A percentile compares a stretch with the other conserved stretches of the same genome.
These are phyloP conservation scores for Chelon labrosus DNA, from an alignment of 2,797 vertebrate genomes.

Conservation along the genomic window DNA sequence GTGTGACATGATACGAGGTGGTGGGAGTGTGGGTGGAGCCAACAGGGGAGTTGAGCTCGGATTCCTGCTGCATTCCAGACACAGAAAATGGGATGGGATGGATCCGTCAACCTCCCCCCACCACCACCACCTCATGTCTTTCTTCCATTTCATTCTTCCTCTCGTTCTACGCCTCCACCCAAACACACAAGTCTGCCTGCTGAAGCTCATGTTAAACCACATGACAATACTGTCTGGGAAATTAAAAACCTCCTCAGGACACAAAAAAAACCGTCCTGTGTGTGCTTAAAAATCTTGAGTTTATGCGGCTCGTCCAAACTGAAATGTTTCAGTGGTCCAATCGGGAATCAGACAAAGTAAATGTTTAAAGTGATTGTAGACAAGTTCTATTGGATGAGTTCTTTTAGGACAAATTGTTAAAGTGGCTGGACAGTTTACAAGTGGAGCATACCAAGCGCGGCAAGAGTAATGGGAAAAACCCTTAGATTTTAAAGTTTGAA, in stretches of 20 bases:
- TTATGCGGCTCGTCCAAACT: conserved; percentile 25
- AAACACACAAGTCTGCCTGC: conserved; percentile 26
- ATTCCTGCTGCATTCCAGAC: conserved; percentile 79
- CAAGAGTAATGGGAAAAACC: conserved; percentile 22
- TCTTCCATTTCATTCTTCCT: conserved; percentile 41
- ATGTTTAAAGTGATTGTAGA: conserved; percentile 47
- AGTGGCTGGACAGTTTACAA: conserved; percentile 30
- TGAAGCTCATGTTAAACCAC: conserved; percentile 56
- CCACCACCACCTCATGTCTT: conserved; percentile 37
- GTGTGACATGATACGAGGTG: conserved; percentile 49
- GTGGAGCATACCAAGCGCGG: conserved; percentile 1
- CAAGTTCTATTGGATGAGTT: conserved; percentile 14
- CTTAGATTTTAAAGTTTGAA: not conserved
- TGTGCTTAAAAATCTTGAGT: not conserved
- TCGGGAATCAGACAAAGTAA: conserved; percentile 43
- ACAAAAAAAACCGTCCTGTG: conserved; percentile 7
- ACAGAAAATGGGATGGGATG: conserved; percentile 65
- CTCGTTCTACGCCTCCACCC: conserved; percentile 36
- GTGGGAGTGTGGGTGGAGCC: conserved; percentile 71
- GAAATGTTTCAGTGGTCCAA: conserved; percentile 38
- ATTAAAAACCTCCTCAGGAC: conserved; percentile 40
- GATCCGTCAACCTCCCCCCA: conserved; percentile 63
- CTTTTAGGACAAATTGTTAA: conserved; percentile 29
- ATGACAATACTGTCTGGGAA: conserved; percentile 50
- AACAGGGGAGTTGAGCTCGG: conserved; percentile 66